These are phyloP conservation scores for Anisognathus igniventris DNA, from an alignment of 2,797 vertebrate genomes.

Conservation along the genomic window DNA sequence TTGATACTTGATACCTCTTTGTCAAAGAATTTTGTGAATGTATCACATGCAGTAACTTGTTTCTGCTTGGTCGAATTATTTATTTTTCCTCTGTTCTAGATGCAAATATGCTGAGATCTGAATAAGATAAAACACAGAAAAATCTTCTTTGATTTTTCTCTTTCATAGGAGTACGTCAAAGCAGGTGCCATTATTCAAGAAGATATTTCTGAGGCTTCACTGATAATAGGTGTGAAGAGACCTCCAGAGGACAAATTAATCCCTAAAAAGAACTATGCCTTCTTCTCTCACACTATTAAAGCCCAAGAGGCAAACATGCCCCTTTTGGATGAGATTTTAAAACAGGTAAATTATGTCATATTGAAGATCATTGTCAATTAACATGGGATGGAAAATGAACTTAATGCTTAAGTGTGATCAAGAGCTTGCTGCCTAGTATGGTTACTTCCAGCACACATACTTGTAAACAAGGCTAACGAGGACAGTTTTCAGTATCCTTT, in stretches of 20 bases:
- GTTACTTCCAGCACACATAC: fast-evolving
- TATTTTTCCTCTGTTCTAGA: neutral
- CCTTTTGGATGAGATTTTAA: conserved; percentile 90
- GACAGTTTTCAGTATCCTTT: neutral
- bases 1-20: neutral
- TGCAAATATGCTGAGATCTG: neutral
- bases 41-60: neutral
- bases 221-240: conserved; percentile 94
- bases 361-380: neutral
- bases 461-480: neutral
- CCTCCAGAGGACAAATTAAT: conserved; percentile 89
- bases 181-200: conserved; percentile 91
- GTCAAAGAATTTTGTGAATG: neutral
- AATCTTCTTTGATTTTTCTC: neutral
- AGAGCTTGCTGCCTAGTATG: neutral
- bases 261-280: conserved; percentile 91
- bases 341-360: conserved; percentile 78
- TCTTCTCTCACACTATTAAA: conserved; percentile 98
- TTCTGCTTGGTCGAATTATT: neutral
- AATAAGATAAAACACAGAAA: neutral
- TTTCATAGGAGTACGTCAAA: conserved; percentile 85
- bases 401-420: neutral
- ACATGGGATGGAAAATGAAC: neutral
- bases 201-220: conserved; percentile 90
- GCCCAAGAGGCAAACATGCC: conserved; percentile 97